These are phyloP conservation scores for Phacellophora camtschatica DNA, from an alignment of 30 jellyfish, hydroid and myxozoan genomes.

Conservation along the genomic window DNA sequence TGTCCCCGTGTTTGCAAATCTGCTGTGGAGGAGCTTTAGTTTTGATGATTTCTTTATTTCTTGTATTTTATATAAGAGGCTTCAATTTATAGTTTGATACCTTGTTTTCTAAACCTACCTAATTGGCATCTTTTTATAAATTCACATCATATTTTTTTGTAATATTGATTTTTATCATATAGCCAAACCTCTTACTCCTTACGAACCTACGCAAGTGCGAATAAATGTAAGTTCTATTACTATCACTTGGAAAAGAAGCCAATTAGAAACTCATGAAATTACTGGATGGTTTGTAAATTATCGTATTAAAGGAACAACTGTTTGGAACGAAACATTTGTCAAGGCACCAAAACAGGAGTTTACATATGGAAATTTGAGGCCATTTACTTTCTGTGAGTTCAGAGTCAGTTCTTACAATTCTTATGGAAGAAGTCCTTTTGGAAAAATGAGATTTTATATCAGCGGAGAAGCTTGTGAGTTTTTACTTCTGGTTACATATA, in stretches of 20 bases:
- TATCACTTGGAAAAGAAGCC: conserved; percentile 37
- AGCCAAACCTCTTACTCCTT: conserved; percentile 72
- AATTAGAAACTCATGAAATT: conserved; percentile 16
- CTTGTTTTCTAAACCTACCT: too few species aligned
- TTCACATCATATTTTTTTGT: too few species aligned
- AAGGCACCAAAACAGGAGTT: conserved; percentile 22
- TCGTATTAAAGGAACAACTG: conserved; percentile 20
- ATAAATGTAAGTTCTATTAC: conserved; percentile 51
- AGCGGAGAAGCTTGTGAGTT: conserved; percentile 67
- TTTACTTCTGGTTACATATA: too few species aligned
- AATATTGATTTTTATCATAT: neutral
- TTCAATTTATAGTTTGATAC: too few species aligned
- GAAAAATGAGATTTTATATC: conserved; percentile 5
- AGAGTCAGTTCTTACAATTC: conserved; percentile 50
- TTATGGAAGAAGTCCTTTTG: conserved; percentile 50
- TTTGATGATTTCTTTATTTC: too few species aligned
- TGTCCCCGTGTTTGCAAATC: too few species aligned
- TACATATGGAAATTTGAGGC: conserved; percentile 33
- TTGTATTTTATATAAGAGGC: too few species aligned
- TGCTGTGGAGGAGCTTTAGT: too few species aligned
- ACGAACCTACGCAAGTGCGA: conserved; percentile 23
- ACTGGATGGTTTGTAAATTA: conserved; percentile 52
- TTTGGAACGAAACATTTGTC: conserved; percentile 36
- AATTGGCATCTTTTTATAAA: too few species aligned
- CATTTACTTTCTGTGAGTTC: conserved; percentile 58